These are phyloP conservation scores for Stegodyphus dumicola DNA, from an alignment of 1,140 invertebrate species.

Conservation along the genomic window DNA sequence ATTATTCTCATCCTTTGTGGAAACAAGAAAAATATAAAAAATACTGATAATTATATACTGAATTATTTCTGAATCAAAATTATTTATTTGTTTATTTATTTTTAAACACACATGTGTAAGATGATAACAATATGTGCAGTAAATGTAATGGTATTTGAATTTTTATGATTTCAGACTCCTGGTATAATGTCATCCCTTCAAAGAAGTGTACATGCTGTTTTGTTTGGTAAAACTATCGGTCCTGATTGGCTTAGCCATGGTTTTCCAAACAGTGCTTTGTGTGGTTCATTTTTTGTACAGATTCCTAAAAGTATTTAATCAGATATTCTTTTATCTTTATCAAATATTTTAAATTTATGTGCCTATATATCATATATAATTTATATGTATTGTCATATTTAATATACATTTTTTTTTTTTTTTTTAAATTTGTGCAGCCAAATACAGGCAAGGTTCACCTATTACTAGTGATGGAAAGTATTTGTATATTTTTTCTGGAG, in stretches of 20 bases:
- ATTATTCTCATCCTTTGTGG: too few species aligned
- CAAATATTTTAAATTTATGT: neutral
- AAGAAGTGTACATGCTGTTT: slow-evolving; percentile 87
- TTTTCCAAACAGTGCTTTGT: slow-evolving; percentile 80
- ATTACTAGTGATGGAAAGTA: slow-evolving; percentile 89
- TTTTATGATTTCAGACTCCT: slow-evolving; percentile 75
- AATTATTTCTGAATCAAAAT: neutral
- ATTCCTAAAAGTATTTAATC: slow-evolving; percentile 69
- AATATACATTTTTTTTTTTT: slow-evolving; percentile 13
- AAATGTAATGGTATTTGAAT: slow-evolving; percentile 67
- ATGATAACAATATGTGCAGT: neutral
- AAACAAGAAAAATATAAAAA: too few species aligned
- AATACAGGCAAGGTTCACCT: slow-evolving; percentile 64
- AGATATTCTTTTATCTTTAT: neutral
- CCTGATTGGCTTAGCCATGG: slow-evolving; percentile 91
- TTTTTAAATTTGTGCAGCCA: slow-evolving; percentile 62
- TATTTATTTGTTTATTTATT: neutral
- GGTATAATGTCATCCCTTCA: slow-evolving; percentile 86
- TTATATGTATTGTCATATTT: neutral
- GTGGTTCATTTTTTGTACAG: slow-evolving; percentile 77
- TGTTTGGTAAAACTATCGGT: slow-evolving; percentile 83
- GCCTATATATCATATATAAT: neutral
- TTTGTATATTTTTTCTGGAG: slow-evolving; percentile 84
- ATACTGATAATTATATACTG: too few species aligned
- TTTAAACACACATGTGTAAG: neutral